Percentiles rank a stretch among this genome's conserved stretches.
Evolutionary conservation across 2,797 vertebrate species (phyloP).

Genomic region (Channa striata): DNA sequence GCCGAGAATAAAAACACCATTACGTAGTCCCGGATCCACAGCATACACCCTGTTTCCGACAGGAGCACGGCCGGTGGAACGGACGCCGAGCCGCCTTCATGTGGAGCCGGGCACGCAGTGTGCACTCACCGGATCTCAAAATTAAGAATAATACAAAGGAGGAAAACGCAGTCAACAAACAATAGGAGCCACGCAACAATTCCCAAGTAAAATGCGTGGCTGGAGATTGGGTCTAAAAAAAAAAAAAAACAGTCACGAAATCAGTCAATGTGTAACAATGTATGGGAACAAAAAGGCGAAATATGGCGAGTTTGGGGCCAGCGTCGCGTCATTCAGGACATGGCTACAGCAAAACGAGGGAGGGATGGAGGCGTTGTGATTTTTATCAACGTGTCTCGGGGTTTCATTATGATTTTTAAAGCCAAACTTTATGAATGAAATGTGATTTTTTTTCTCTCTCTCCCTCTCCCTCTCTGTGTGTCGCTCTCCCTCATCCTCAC

Average conservation of each 20-base stretch:
- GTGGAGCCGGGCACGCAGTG: slow-evolving; percentile 49
- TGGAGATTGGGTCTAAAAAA: slow-evolving; percentile 32
- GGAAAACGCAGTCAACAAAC: slow-evolving; percentile 37
- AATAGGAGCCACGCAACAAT: slow-evolving; percentile 43
- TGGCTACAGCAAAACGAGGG: slow-evolving; percentile 65
- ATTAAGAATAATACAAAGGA: background rate
- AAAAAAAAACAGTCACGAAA: slow-evolving; percentile 75
- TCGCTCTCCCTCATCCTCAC: slow-evolving; percentile 77
- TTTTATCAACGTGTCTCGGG: slow-evolving; percentile 87
- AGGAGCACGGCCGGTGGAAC: slow-evolving; percentile 66
- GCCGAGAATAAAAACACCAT: slow-evolving; percentile 80
- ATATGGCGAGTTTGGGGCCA: slow-evolving; percentile 81
- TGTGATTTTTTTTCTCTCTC: slow-evolving; percentile 83
- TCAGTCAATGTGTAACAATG: slow-evolving; percentile 80
- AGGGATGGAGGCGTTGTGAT: slow-evolving; percentile 78
- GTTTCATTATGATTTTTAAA: slow-evolving; percentile 92
- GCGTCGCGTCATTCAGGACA: slow-evolving; percentile 76
- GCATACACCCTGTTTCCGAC: slow-evolving; percentile 78
- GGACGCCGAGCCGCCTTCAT: slow-evolving; percentile 64
- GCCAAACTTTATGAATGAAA: slow-evolving; percentile 92
- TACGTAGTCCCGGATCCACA: slow-evolving; percentile 82
- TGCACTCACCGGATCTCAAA: slow-evolving; percentile 7
- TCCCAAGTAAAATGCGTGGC: slow-evolving; percentile 64
- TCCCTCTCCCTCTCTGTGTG: slow-evolving; percentile 68
- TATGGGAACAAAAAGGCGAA: slow-evolving; percentile 64